phyloP scores from a whole-genome alignment of 2,888 invertebrate species.

The Acleris laterana region DNA sequence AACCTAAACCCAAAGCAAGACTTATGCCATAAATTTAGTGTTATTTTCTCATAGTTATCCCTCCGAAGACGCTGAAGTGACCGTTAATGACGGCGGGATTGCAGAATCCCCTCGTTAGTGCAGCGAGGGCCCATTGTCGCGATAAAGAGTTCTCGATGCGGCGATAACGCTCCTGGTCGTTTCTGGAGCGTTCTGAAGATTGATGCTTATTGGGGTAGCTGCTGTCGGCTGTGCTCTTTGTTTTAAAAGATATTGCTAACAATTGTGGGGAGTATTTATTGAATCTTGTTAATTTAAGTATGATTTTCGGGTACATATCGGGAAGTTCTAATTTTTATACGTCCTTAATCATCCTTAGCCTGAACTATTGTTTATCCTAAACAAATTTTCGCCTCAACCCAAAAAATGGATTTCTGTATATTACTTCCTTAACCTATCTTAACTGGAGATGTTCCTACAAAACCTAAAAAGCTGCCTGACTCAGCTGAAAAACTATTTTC shows the following conservation, averaged over 20 bases:
- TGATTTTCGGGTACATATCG: too few species aligned
- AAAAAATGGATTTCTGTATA: too few species aligned
- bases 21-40: background rate
- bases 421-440: too few species aligned
- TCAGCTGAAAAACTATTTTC: too few species aligned
- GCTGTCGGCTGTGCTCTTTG: background rate
- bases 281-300: too few species aligned
- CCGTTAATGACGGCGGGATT: slow-evolving; percentile 69
- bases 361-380: too few species aligned
- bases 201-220: slow-evolving; percentile 10
- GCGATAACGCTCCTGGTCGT: slow-evolving; percentile 45
- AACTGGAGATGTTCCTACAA: too few species aligned
- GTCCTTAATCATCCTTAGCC: too few species aligned
- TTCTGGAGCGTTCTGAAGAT: slow-evolving; percentile 16
- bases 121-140: slow-evolving; percentile 53
- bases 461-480: too few species aligned
- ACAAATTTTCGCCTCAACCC: too few species aligned
- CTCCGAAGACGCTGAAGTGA: slow-evolving; percentile 60
- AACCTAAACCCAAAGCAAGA: background rate
- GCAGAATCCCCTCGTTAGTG: slow-evolving; percentile 71
- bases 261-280: too few species aligned
- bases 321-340: too few species aligned
- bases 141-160: slow-evolving; percentile 58
- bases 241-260: slow-evolving; percentile 1
- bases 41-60: slow-evolving; percentile 30